A percentile compares a stretch with the other conserved stretches of the same genome.
Evolutionary conservation across 2,888 invertebrate species (phyloP).

Genomic region (Hydriomena furcata): DNA sequence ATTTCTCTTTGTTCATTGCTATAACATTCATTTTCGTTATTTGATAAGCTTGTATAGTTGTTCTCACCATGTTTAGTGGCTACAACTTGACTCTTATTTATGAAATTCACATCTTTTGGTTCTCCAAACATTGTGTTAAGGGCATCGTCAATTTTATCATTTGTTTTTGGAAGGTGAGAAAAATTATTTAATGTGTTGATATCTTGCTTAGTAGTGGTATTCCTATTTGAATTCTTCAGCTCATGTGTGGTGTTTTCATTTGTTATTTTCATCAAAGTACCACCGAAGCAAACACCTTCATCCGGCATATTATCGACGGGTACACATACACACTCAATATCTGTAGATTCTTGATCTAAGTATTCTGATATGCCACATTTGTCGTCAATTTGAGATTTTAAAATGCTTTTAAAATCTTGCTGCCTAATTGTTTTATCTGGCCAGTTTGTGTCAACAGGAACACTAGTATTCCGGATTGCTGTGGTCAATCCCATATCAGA

Average conservation of each 20-base stretch:
- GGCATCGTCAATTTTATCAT: constrained; percentile 8
- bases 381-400: neutral
- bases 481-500: neutral
- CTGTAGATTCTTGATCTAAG: neutral
- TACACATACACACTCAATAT: neutral
- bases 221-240: neutral
- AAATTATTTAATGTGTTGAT: neutral
- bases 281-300: neutral
- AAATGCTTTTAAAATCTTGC: neutral
- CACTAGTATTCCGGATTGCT: neutral
- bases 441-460: neutral
- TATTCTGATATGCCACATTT: neutral
- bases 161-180: neutral
- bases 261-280: neutral
- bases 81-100: neutral
- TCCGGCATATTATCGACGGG: neutral
- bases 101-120: neutral
- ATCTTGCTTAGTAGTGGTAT: neutral
- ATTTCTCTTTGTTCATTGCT: neutral
- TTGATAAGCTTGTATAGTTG: neutral
- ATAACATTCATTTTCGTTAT: neutral
- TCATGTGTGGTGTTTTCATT: neutral
- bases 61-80: neutral
- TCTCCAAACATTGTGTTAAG: constrained; percentile 10
- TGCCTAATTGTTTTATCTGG: neutral